Conservation (phyloP, 2,888 invertebrate species). For the Omphaloscelis lunosa region DNA sequence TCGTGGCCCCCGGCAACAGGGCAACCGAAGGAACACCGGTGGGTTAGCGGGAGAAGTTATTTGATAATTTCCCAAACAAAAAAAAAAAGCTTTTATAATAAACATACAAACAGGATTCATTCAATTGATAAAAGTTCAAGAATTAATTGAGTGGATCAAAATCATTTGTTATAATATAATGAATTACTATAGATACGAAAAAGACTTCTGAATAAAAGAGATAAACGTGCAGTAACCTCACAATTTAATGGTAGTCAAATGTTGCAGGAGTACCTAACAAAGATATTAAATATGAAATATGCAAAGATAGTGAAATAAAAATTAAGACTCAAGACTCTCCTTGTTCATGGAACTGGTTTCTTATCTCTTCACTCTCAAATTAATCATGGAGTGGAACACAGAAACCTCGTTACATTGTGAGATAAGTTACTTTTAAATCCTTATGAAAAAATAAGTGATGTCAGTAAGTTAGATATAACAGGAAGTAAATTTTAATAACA, state of each 20-base stretch:
- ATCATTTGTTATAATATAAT: slow-evolving; percentile 25
- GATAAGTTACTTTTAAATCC: slow-evolving; percentile 33
- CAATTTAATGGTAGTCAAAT: slow-evolving; percentile 22
- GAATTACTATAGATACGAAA: slow-evolving; percentile 21
- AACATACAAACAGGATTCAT: not conserved
- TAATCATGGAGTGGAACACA: slow-evolving; percentile 39
- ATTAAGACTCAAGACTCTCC: slow-evolving; percentile 10
- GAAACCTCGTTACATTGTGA: slow-evolving; percentile 33
- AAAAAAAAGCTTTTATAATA: too few relatives aligned
- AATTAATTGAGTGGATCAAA: slow-evolving; percentile 12
- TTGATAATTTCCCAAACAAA: too few relatives aligned
- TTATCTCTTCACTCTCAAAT: slow-evolving; percentile 41
- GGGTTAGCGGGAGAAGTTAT: too few relatives aligned
- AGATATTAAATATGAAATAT: slow-evolving; percentile 40
- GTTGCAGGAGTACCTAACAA: slow-evolving; percentile 26
- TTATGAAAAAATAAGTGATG: not conserved
- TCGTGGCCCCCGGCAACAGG: too few relatives aligned
- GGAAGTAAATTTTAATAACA: not conserved
- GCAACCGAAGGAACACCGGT: too few relatives aligned
- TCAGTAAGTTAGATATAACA: not conserved
- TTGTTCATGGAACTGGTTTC: slow-evolving; percentile 40
- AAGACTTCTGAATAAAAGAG: slow-evolving; percentile 28
- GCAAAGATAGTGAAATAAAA: slow-evolving; percentile 27
- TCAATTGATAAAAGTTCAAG: slow-evolving; percentile 21
- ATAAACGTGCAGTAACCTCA: slow-evolving; percentile 31